Base-by-base conservation (phyloP, 2,113 vertebrate species). In the Epinephelus fuscoguttatus region DNA sequence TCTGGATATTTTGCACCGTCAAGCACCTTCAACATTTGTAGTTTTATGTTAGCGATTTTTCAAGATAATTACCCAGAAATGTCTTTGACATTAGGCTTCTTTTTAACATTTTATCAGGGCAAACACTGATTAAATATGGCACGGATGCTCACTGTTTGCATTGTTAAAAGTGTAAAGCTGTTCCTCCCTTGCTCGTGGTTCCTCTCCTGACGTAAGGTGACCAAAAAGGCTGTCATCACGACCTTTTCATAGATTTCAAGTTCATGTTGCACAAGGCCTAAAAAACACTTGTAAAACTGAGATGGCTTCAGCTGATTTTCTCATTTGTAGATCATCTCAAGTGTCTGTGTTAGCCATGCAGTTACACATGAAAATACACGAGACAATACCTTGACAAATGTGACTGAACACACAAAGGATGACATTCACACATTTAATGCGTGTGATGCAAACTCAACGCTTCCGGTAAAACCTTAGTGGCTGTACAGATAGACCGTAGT, bases 201-300 rank as follows among this genome's bases (percentile, higher is more conserved):
- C 27, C 15, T 78, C 45, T 70, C 3, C 45, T 62, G 14, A 45
- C 64, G n/a, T 19, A 59, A 17, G 13, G 69, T 17, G 18, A 55
- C n/a, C 49, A 37, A 42, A 60, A 74, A 23, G 12, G 25, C 59
- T 42, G 59, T 76, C 73, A 53, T 47, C 27, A 1, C 80, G 78
- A 82, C 81, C 90, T 81, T 80, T 79, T 66, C 80, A 86, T 86
- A 86, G 78, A 91, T 89, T 86, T 84, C 55, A 85, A 90, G 63
- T 80, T 82, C 42, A 70, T 62, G 23, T 88, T n/a, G 12, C 68
- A 49, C 70, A 75, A 77, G 73, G 81, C 82, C 68, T 89, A 69
- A 76, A 49, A 57, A 57, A 87, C 37, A 55, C 68, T 80, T 64
- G 66, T 76, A 80, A 80, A 83, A 55, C 59, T 37, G 61, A 53